Evolutionary conservation across 1,140 invertebrate genomes (phyloP).

Genomic region (Procambarus clarkii): DNA sequence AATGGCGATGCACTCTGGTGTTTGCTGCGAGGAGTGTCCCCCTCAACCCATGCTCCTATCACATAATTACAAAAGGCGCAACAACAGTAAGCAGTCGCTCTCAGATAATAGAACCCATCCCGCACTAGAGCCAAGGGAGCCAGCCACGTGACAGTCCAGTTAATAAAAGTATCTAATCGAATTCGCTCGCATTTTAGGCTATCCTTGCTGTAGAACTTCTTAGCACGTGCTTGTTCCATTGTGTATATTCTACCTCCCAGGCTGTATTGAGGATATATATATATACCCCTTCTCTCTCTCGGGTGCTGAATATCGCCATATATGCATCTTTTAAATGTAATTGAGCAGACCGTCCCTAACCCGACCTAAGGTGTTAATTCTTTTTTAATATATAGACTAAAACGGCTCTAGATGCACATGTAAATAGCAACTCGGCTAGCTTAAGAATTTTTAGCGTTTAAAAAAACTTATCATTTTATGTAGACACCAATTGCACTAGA

Average conservation of each 20-base stretch:
- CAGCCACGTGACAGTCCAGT: constrained; percentile 75
- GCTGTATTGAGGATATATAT: background rate
- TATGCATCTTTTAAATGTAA: no score
- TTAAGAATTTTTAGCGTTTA: no score
- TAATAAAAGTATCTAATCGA: constrained; percentile 71
- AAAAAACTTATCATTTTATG: no score
- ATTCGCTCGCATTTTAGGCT: constrained; percentile 67
- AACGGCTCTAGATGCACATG: no score
- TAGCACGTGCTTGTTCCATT: background rate
- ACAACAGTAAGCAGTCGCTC: constrained; percentile 82
- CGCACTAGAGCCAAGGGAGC: constrained; percentile 84
- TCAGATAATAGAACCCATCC: constrained; percentile 89
- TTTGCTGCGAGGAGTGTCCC: constrained; percentile 85
- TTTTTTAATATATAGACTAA: no score
- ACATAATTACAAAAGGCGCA: constrained; percentile 89
- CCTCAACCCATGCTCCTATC: constrained; percentile 83
- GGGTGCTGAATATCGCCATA: no score
- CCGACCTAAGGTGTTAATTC: no score
- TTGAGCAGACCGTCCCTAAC: no score
- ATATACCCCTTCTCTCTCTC: no score
- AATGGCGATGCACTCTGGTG: constrained; percentile 84
- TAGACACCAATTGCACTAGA: no score
- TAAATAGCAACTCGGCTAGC: no score
- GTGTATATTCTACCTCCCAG: background rate
- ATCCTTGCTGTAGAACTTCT: constrained; percentile 59